Percentiles rank a stretch among this genome's conserved stretches.
Conservation (phyloP, 2,888 invertebrate species). For the Eupithecia abbreviata region DNA sequence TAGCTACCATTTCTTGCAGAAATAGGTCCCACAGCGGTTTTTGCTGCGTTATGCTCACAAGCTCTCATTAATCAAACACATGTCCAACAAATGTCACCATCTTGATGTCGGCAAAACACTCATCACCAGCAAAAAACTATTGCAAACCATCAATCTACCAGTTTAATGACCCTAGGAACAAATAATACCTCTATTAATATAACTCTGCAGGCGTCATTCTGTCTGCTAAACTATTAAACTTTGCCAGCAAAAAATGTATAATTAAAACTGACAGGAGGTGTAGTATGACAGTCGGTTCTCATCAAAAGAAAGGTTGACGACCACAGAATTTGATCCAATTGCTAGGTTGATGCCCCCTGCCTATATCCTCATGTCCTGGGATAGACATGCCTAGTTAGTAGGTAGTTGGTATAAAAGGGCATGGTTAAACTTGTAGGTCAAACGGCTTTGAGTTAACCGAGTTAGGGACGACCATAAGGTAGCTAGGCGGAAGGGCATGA, state of each 20-base stretch:
- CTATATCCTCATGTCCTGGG: conserved; percentile 46
- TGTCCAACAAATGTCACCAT: conserved; percentile 27
- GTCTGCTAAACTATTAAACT: conserved; percentile 55
- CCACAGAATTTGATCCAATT: conserved; percentile 53
- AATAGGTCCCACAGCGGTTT: background rate
- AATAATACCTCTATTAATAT: conserved; percentile 6
- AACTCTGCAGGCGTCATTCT: conserved; percentile 46
- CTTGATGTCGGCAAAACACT: conserved; percentile 23
- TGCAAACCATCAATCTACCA: conserved; percentile 39
- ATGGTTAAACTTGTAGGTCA: conserved; percentile 20
- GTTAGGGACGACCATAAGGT: background rate
- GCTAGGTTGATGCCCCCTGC: conserved; percentile 55
- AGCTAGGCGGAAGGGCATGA: background rate
- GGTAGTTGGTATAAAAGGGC: conserved; percentile 5
- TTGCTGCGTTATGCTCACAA: background rate
- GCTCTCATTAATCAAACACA: conserved; percentile 21
- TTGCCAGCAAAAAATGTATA: conserved; percentile 51
- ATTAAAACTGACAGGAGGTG: conserved; percentile 55
- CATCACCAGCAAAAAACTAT: conserved; percentile 37
- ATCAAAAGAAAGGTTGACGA: conserved; percentile 50
- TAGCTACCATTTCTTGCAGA: background rate
- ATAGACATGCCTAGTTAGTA: background rate
- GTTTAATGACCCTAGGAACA: conserved; percentile 43
- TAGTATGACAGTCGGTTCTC: conserved; percentile 47
- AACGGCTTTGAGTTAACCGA: background rate